Evolutionary conservation across 2,888 invertebrate species (phyloP).

Genomic region (Anorthoa munda): DNA sequence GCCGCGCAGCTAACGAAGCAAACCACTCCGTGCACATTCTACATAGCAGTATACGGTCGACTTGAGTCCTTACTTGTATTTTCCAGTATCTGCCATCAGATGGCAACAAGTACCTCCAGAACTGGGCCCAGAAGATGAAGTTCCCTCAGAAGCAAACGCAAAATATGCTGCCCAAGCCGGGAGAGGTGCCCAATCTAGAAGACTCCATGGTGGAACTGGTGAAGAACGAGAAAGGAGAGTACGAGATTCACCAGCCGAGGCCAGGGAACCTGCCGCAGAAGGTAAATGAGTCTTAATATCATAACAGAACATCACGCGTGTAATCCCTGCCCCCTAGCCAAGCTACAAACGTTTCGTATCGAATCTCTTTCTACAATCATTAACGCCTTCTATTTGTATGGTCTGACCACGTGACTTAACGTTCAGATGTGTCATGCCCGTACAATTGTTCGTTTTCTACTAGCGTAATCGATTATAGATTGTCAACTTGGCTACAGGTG

Average conservation of each 20-base stretch:
- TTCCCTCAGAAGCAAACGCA: constrained; percentile 70
- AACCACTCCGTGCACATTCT: not conserved
- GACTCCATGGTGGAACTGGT: constrained; percentile 85
- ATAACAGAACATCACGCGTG: too few species aligned
- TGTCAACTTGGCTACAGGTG: too few species aligned
- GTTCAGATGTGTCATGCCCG: too few species aligned
- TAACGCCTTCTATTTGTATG: too few species aligned
- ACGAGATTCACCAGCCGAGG: constrained; percentile 85
- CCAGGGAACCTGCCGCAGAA: constrained; percentile 83
- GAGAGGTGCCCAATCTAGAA: constrained; percentile 83
- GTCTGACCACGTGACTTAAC: too few species aligned
- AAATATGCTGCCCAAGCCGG: constrained; percentile 65
- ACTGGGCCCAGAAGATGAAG: constrained; percentile 92
- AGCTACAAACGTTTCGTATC: too few species aligned
- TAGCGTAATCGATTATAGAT: too few species aligned
- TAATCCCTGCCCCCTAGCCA: too few species aligned
- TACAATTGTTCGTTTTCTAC: too few species aligned
- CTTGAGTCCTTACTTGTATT: not conserved
- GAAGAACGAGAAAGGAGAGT: constrained; percentile 84
- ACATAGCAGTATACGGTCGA: not conserved
- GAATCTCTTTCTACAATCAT: too few species aligned
- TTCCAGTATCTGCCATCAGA: constrained; percentile 85
- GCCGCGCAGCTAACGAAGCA: too few species aligned
- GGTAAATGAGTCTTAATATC: constrained; percentile 50
- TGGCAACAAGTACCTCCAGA: constrained; percentile 90